Base-by-base conservation (phyloP, 2,888 invertebrate species). In the Lycaena phlaeas region DNA sequence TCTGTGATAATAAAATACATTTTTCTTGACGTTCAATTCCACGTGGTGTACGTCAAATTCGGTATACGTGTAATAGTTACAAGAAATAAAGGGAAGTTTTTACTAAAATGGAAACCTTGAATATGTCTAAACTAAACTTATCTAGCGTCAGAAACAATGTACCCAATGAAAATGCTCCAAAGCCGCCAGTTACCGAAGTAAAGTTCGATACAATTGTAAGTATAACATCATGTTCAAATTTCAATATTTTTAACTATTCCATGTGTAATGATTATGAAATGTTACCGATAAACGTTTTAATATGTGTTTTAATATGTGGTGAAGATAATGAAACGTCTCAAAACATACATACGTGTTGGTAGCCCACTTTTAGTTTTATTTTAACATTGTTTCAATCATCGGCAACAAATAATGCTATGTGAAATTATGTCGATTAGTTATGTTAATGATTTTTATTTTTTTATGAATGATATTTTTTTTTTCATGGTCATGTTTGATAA, bases 21-120 rank as follows among this genome's bases (percentile, higher is more conserved):
- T n/a, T n/a, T n/a, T n/a, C 18, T 34, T 82, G 82, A 79, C 82
- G 68, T 63, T 69, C 63, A 61, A 70, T 79, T n/a, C 82, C 82
- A 82, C 82, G 82, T 82, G 82, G 79, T 81, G 69, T 56, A 61
- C 63, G 81, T 75, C 78, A 78, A 42, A 57, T 54, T 59, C 53
- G 58, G 76, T 76, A 70, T 71, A 82, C 82, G 81, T 82, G 81
- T 77, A 71, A 69, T 64, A 61, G 52, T 61, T 51, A 31, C 52
- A 53, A 50, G 42, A 53, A 62, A 59, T 52, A 51, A 36, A 39
- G 38, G 46, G 48, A 31, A 57, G 52, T 59, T 60, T n/a, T n/a
- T n/a, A n/a, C n/a, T n/a, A n/a, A 55, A 52, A 82, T 81, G 79
- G 82, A 79, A 61, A 69, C 79, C 53, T 64, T 81, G 52, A 78